These are phyloP conservation scores for Paramuricea clavata DNA, from an alignment of 92 coral and sea anemone genomes.

Conservation along the genomic window DNA sequence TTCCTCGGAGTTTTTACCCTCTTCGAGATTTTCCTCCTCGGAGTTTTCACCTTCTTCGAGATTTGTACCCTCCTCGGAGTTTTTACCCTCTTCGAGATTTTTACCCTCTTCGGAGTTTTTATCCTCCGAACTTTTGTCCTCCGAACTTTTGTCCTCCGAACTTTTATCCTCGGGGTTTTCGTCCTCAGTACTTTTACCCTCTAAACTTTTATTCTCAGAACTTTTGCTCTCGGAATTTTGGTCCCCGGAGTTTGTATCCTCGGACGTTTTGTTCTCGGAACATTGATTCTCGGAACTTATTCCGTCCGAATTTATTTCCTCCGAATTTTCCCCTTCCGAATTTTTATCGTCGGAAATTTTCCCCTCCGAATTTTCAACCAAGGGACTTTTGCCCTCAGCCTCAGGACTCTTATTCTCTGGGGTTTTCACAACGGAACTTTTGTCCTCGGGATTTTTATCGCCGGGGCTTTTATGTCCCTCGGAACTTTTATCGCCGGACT, in stretches of 20 bases:
- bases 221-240: not conserved
- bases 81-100: not conserved
- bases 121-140: not conserved
- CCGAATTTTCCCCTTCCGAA: not conserved
- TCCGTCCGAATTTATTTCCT: not conserved
- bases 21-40: not conserved
- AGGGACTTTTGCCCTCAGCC: not conserved
- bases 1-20: not conserved
- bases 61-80: not conserved
- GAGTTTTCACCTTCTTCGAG: not conserved
- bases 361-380: not conserved
- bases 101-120: not conserved
- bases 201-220: not conserved
- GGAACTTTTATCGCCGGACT: slow-evolving; percentile 6
- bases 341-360: not conserved
- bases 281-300: not conserved
- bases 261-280: not conserved
- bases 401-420: not conserved
- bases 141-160: not conserved
- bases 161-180: not conserved
- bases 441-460: not conserved
- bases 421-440: not conserved
- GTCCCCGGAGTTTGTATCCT: not conserved
- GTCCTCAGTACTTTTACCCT: slow-evolving; percentile 1
- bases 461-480: not conserved